phyloP scores from a whole-genome alignment of 2,797 vertebrate genomes.

The Myripristis murdjan region DNA sequence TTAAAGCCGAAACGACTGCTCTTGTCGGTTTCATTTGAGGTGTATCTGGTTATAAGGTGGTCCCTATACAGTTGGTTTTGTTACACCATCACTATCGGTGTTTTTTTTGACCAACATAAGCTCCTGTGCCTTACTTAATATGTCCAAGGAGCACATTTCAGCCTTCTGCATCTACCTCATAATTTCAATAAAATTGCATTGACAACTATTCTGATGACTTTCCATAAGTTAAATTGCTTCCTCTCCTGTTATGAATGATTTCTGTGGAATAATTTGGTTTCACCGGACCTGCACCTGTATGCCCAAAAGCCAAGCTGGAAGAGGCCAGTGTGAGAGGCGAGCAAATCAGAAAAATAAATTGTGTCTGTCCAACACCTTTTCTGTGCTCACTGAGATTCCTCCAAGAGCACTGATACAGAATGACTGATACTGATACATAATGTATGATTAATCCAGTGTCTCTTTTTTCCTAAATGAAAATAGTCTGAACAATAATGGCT shows the following conservation, averaged over 20 bases:
- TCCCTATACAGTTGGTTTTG: background rate
- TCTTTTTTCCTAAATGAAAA: background rate
- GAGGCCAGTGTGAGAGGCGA: constrained; percentile 34
- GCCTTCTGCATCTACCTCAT: background rate
- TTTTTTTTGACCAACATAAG: background rate
- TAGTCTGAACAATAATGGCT: background rate
- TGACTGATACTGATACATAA: no score
- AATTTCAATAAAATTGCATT: constrained; percentile 6
- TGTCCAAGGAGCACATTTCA: background rate
- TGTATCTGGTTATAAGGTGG: constrained; percentile 2
- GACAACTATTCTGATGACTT: constrained; percentile 28
- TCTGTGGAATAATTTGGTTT: constrained; percentile 30
- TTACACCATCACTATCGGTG: constrained; percentile 1
- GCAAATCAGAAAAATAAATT: background rate
- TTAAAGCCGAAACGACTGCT: background rate
- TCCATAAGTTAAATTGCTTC: background rate
- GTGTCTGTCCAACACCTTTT: background rate
- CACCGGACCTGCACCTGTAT: constrained; percentile 60
- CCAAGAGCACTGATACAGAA: background rate
- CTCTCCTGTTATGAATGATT: constrained; percentile 20
- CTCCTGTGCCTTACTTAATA: background rate
- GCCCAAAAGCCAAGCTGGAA: constrained; percentile 42
- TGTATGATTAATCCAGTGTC: background rate
- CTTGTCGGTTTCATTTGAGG: background rate
- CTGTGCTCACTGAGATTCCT: background rate